These are phyloP conservation scores for Cnemophilus loriae DNA, from an alignment of 2,113 vertebrate species.

Conservation along the genomic window DNA sequence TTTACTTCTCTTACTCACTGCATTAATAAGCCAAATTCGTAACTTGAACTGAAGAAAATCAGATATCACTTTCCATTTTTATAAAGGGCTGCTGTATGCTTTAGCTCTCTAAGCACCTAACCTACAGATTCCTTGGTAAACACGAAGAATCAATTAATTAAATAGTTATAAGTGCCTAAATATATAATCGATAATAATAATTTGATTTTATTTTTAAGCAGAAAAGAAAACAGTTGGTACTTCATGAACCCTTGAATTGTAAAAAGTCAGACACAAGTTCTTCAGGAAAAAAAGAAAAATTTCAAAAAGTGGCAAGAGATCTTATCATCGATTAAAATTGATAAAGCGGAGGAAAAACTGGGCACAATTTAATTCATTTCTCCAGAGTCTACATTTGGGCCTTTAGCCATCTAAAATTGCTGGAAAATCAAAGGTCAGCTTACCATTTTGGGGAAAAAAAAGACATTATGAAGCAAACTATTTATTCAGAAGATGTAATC, in stretches of 20 bases:
- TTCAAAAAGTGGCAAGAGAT: background rate
- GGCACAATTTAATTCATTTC: background rate
- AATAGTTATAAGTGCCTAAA: background rate
- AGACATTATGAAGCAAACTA: background rate
- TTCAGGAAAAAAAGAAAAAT: background rate
- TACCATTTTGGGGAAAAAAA: rapidly evolving
- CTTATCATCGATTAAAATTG: background rate
- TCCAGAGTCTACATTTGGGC: background rate
- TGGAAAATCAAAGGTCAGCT: background rate
- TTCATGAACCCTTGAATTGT: background rate
- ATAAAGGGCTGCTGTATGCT: background rate
- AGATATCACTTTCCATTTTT: background rate
- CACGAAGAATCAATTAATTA: background rate
- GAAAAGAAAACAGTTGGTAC: background rate
- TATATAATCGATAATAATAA: background rate
- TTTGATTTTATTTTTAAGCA: background rate
- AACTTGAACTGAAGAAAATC: background rate
- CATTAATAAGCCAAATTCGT: background rate
- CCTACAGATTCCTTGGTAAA: background rate
- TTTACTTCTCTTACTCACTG: background rate
- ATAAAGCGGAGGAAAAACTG: background rate
- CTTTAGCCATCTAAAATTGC: background rate
- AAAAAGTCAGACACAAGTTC: background rate
- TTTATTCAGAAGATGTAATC: background rate
- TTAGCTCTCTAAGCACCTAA: background rate